Evolutionary conservation across 2,888 invertebrate species (phyloP).

Genomic region (Steinernema scapterisci): DNA sequence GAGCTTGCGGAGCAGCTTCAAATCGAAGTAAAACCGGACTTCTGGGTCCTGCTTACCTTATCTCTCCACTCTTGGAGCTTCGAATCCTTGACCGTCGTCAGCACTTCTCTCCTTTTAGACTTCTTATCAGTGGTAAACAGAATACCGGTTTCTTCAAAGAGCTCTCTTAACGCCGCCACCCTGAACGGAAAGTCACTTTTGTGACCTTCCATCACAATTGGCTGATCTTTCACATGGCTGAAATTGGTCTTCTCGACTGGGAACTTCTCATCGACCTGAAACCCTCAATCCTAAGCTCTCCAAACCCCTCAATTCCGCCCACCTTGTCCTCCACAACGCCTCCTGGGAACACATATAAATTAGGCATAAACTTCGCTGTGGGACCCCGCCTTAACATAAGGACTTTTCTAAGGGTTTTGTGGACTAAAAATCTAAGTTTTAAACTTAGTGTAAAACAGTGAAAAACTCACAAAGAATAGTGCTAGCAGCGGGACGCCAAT

Average conservation of each 20-base stretch:
- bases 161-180: conserved; percentile 53
- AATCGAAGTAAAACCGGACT: no score
- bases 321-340: conserved; percentile 74
- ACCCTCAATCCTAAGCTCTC: neutral
- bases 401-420: conserved; percentile 56
- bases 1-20: no score
- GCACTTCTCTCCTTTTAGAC: conserved; percentile 20
- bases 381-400: conserved; percentile 74
- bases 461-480: conserved; percentile 3
- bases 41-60: no score
- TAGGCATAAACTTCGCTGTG: conserved; percentile 79
- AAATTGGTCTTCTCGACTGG: conserved; percentile 50
- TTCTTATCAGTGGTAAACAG: conserved; percentile 46
- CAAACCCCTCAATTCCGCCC: neutral
- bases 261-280: conserved; percentile 43
- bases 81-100: conserved; percentile 42
- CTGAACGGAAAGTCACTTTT: conserved; percentile 43
- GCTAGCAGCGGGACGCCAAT: conserved; percentile 14
- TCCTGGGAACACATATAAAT: conserved; percentile 86
- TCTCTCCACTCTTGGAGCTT: conserved; percentile 46
- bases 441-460: no score
- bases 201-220: conserved; percentile 30
- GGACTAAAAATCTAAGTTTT: no score
- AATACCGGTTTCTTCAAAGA: conserved; percentile 65
- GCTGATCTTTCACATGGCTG: neutral